Percentiles rank a stretch among this genome's conserved stretches.
phyloP scores from a whole-genome alignment of 1,140 invertebrate genomes.

The Drosophila navojoa region DNA sequence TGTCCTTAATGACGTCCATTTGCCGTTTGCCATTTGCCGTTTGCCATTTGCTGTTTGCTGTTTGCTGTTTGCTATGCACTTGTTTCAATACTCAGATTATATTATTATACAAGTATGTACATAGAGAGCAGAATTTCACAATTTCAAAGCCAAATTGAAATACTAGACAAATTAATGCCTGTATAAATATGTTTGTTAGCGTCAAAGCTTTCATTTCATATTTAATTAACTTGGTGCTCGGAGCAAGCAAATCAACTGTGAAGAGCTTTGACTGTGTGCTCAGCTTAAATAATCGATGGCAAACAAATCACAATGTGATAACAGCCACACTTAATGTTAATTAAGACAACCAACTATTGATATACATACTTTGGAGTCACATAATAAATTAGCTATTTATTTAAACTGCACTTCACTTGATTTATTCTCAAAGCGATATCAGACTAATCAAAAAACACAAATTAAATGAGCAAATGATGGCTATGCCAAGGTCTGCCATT shows the following conservation, averaged over 20 bases:
- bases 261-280: background rate
- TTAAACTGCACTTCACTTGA: constrained; percentile 38
- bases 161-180: background rate
- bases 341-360: constrained; percentile 1
- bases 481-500: constrained; percentile 8
- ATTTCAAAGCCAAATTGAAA: background rate
- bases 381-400: constrained; percentile 46
- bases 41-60: too few species aligned
- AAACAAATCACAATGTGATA: constrained; percentile 14
- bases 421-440: constrained; percentile 40
- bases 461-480: constrained; percentile 7
- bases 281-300: constrained; percentile 10
- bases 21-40: too few species aligned
- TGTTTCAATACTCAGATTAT: too few species aligned
- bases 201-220: constrained; percentile 8
- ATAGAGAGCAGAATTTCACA: too few species aligned
- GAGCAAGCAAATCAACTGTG: constrained; percentile 7
- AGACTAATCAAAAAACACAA: constrained; percentile 49
- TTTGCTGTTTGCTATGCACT: too few species aligned
- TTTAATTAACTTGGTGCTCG: constrained; percentile 21
- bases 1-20: background rate
- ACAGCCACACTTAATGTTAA: constrained; percentile 16
- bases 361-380: too few species aligned
- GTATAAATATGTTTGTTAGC: background rate
- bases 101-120: too few species aligned